phyloP scores from a whole-genome alignment of 2,113 vertebrate genomes.

The Callionymus lyra region DNA sequence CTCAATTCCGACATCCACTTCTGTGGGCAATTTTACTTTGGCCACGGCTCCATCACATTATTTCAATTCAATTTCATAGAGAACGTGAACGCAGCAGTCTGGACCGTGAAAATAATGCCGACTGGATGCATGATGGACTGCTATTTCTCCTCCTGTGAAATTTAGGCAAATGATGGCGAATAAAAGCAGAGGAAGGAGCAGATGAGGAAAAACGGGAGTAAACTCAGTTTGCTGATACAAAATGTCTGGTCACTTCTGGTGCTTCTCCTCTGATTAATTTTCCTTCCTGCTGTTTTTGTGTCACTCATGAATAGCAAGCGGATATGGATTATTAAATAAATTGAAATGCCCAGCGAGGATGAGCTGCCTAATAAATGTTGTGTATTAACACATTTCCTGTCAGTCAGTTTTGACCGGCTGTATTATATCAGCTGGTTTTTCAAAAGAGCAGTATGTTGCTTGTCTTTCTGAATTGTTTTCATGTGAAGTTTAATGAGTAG shows the following conservation, averaged over 20 bases:
- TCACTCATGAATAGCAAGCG: constrained; percentile 46
- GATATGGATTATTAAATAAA: constrained; percentile 31
- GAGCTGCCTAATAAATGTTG: constrained; percentile 30
- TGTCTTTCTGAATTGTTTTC: too few species aligned
- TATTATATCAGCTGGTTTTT: constrained; percentile 30
- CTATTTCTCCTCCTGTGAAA: constrained; percentile 9
- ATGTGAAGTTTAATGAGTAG: too few species aligned
- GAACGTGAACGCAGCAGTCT: constrained; percentile 47
- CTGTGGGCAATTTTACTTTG: constrained; percentile 54
- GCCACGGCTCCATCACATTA: constrained; percentile 55
- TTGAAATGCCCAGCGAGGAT: constrained; percentile 25
- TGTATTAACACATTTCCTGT: constrained; percentile 30
- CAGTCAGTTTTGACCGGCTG: constrained; percentile 26
- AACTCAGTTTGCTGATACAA: constrained; percentile 16
- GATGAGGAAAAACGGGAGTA: constrained; percentile 10
- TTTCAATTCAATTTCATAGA: constrained; percentile 57
- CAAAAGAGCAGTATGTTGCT: background rate
- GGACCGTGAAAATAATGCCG: constrained; percentile 47
- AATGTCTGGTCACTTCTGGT: constrained; percentile 39
- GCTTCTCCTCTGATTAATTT: constrained; percentile 41
- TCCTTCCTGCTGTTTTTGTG: constrained; percentile 20
- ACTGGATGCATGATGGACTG: constrained; percentile 38
- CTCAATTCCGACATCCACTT: constrained; percentile 53
- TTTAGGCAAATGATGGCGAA: constrained; percentile 38
- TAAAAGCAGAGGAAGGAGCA: constrained; percentile 16